Evolutionary conservation across 2,113 vertebrate species (phyloP), one percentile per base, ranked within the genome.

Genomic region (rabbit (Oryctolagus cuniculus)): DNA sequence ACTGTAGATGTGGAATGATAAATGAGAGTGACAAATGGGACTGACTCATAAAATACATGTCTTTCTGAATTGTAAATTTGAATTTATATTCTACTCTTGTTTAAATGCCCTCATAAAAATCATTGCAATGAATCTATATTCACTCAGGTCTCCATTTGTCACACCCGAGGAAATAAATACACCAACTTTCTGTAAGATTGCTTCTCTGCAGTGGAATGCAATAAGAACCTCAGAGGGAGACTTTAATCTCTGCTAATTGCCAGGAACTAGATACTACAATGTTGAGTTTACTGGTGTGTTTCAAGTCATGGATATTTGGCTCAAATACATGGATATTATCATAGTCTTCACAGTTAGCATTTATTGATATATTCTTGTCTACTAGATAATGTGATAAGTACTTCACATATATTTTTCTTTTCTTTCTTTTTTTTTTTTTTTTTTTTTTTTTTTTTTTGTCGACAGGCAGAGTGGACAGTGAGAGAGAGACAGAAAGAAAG

Each of bases 201-300:
- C 10, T 87, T 94, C n/a, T 94, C 24, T 63, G 36, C 25, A 69
- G n/a, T 91, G 83, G 10, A 81, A 74, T 74, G 78, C 31, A 79
- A 24, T 93, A 55, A 74, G 64, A 95, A 81, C 8, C 22, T 91
- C 8, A 31, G 12, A 72, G 2, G 58, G 49, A 36, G 31, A 67
- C 17, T 13, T 91, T 96, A 93, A 94, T 95, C 92, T 95, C 22
- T 86, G 29, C 2, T 93, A 94, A 82, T 90, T 93, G 44, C 58
- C 93, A 90, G 66, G 27, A 63, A 93, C 64, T 78, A 17, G 19
- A 75, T 85, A 49, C 84, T 81, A 89, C 51, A 53, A 88, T 70
- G 10, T 84, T 27, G 34, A 89, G 91, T 90, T 93, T 80, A 24
- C 61, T 49, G 15, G 91, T 95, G 95, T 25, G 22, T 85, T 86